A percentile compares a stretch with the other conserved stretches of the same genome.
Conservation (phyloP, 2,797 vertebrate genomes). For the Sebastes vulpes region DNA sequence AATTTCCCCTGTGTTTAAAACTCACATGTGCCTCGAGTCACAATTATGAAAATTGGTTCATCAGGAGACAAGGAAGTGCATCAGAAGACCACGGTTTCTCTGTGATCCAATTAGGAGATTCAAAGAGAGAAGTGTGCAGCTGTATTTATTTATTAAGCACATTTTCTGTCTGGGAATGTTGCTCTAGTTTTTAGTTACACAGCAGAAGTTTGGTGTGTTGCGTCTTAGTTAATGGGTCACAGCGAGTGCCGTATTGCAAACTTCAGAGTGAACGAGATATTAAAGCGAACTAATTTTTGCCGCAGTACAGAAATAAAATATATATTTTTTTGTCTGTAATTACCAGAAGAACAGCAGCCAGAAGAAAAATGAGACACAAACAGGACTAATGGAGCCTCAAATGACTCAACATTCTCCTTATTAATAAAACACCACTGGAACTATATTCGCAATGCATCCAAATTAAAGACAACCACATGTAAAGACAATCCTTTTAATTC, state of each 20-base stretch:
- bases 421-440: slow-evolving; percentile 50
- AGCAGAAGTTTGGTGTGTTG: slow-evolving; percentile 28
- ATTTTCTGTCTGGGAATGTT: slow-evolving; percentile 29
- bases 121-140: slow-evolving; percentile 42
- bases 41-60: slow-evolving; percentile 71
- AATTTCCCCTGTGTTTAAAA: slow-evolving; percentile 59
- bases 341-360: slow-evolving; percentile 51
- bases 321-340: slow-evolving; percentile 49
- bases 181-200: slow-evolving; percentile 32
- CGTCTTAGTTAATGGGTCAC: slow-evolving; percentile 49
- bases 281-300: slow-evolving; percentile 35
- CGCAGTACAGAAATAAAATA: slow-evolving; percentile 36
- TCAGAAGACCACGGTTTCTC: slow-evolving; percentile 54
- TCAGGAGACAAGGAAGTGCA: slow-evolving; percentile 54
- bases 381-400: slow-evolving; percentile 58
- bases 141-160: slow-evolving; percentile 53
- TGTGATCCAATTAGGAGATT: slow-evolving; percentile 75
- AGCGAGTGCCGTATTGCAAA: slow-evolving; percentile 28
- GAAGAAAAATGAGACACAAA: slow-evolving; percentile 56
- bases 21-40: slow-evolving; percentile 58
- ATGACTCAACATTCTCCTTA: slow-evolving; percentile 41
- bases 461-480: slow-evolving; percentile 49
- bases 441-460: slow-evolving; percentile 37
- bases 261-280: slow-evolving; percentile 45
- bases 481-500: slow-evolving; percentile 52